phyloP scores from a whole-genome alignment of 2,113 vertebrate genomes.

The Brachypodius melanocephalos region DNA sequence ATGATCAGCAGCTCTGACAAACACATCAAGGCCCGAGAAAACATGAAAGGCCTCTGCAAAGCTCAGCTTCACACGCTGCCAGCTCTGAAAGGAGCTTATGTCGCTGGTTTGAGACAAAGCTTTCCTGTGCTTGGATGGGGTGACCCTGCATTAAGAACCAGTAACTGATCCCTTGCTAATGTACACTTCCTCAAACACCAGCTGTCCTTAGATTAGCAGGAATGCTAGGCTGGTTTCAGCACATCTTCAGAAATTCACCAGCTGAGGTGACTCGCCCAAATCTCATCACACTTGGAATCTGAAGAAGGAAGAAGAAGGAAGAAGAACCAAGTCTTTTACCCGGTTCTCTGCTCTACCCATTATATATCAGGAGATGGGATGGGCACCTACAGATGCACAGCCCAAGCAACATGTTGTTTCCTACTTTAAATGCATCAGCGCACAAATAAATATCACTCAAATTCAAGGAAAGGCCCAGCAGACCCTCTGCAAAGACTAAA shows the following conservation, averaged over 20 bases:
- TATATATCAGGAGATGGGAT: neutral
- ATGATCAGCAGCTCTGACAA: neutral
- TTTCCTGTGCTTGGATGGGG: neutral
- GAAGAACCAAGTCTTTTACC: neutral
- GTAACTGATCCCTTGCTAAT: neutral
- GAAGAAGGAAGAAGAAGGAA: neutral
- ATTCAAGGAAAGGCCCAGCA: neutral
- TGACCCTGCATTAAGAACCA: neutral
- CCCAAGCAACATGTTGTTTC: neutral
- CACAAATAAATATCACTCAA: neutral
- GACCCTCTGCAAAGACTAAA: neutral
- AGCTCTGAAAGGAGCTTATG: neutral
- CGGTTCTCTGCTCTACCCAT: neutral
- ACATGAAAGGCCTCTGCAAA: neutral
- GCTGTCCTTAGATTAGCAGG: neutral
- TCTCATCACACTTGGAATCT: neutral
- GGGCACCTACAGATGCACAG: neutral
- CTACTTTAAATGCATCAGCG: neutral
- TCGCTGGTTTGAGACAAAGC: neutral
- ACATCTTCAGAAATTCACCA: neutral
- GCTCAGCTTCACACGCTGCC: neutral
- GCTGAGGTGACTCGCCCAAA: neutral
- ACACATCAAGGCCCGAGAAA: neutral
- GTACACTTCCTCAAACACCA: neutral
- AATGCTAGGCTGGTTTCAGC: neutral